phyloP scores from a whole-genome alignment of 53 echinoderm and acorn worm species.

The Actinopyga echinites region DNA sequence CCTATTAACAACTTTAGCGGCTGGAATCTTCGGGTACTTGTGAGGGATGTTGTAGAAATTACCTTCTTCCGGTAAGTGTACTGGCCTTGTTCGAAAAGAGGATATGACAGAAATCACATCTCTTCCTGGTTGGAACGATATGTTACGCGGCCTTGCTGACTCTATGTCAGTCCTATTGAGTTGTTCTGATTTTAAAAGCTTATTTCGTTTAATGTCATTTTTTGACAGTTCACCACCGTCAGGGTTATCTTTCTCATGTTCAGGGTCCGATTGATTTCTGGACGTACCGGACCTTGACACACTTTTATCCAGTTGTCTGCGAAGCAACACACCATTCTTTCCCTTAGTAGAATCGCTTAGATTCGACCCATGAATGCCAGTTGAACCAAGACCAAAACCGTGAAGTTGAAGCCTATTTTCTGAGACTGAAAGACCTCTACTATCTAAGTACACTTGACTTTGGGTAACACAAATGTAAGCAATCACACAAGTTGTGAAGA shows the following conservation, averaged over 20 bases:
- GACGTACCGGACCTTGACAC: background rate
- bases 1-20: constrained; percentile 10
- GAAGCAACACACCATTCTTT: constrained; percentile 18
- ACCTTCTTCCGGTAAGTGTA: constrained; percentile 28
- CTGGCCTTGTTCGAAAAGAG: constrained; percentile 7
- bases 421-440: background rate
- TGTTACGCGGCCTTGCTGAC: constrained; percentile 1
- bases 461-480: constrained; percentile 17
- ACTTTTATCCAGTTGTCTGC: constrained; percentile 29
- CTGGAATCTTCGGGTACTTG: constrained; percentile 3
- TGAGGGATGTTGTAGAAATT: constrained; percentile 42
- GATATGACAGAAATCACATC: constrained; percentile 36
- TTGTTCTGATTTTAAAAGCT: constrained; percentile 28
- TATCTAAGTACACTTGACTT: constrained; percentile 16
- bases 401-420: background rate
- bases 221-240: constrained; percentile 34
- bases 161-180: constrained; percentile 21
- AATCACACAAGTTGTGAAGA: constrained; percentile 12
- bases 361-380: background rate
- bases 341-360: background rate
- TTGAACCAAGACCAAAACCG: background rate
- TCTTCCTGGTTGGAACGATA: constrained; percentile 33
- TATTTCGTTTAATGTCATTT: background rate
- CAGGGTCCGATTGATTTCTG: constrained; percentile 1
- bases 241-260: background rate